Conservation (phyloP, 2,888 invertebrate species). For the Cataglyphis albicans region DNA sequence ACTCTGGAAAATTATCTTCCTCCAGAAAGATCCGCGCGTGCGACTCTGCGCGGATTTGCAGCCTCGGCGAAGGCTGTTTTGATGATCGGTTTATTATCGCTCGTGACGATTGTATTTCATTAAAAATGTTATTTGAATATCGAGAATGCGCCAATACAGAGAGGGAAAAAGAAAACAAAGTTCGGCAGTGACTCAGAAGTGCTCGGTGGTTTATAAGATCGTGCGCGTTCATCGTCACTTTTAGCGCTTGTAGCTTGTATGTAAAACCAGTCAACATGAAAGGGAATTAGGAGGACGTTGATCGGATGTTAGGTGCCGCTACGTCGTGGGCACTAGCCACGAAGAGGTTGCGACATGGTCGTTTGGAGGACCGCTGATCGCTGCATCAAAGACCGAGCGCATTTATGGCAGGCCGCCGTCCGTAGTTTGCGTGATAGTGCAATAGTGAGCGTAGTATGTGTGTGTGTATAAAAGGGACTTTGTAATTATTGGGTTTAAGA, state of each 20-base stretch:
- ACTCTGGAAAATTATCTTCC: conserved; percentile 39
- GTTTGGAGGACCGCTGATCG: conserved; percentile 59
- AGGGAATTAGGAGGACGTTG: conserved; percentile 66
- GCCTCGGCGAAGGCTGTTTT: conserved; percentile 3
- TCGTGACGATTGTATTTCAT: conserved; percentile 60
- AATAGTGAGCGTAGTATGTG: not conserved
- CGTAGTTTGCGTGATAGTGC: conserved; percentile 12
- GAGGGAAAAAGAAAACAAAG: conserved; percentile 56
- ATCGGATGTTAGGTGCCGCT: conserved; percentile 65
- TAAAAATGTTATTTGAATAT: conserved; percentile 78
- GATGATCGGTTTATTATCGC: conserved; percentile 63
- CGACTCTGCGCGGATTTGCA: conserved; percentile 7
- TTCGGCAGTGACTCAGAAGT: conserved; percentile 63
- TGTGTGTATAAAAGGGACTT: conserved; percentile 31
- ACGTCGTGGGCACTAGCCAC: conserved; percentile 60
- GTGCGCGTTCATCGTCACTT: conserved; percentile 24
- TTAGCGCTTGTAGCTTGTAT: not conserved
- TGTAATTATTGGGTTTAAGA: conserved; percentile 51
- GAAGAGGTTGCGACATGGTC: conserved; percentile 60
- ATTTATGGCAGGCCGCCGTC: conserved; percentile 59
- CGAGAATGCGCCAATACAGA: conserved; percentile 73
- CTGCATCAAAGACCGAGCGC: conserved; percentile 66
- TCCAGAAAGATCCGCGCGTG: conserved; percentile 26
- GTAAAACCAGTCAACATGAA: conserved; percentile 64
- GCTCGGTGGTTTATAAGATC: conserved; percentile 73